A percentile compares a stretch with the other conserved stretches of the same genome.
Evolutionary conservation across 1,140 invertebrate species (phyloP).

Genomic region (Aphelenchoides besseyi): DNA sequence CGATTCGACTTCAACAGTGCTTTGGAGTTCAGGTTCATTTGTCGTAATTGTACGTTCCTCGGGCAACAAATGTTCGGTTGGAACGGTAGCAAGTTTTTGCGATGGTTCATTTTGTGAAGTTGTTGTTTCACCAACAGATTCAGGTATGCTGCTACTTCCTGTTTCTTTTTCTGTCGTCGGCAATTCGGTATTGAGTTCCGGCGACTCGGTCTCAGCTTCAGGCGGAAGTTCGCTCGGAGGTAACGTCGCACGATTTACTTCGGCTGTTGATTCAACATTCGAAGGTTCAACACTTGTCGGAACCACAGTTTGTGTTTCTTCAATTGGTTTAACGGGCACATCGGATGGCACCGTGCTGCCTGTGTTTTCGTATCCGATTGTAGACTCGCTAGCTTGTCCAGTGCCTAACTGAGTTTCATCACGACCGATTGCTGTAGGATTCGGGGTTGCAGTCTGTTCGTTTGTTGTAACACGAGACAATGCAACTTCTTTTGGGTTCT

Average conservation of each 20-base stretch:
- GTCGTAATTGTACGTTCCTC: neutral
- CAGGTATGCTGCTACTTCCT: too few species aligned
- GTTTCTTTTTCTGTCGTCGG: too few species aligned
- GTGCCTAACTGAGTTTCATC: neutral
- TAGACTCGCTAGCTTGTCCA: neutral
- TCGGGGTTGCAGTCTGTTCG: neutral
- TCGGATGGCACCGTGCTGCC: neutral
- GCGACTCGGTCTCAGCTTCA: neutral
- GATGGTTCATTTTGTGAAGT: neutral
- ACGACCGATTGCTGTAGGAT: neutral
- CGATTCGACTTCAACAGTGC: neutral
- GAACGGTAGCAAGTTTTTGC: slow-evolving; percentile 4
- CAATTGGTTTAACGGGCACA: neutral
- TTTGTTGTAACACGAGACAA: neutral
- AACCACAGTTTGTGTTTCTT: too few species aligned
- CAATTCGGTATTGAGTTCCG: neutral
- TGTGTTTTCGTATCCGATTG: neutral
- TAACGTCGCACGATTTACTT: neutral
- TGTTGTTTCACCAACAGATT: too few species aligned
- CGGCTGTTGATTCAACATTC: too few species aligned
- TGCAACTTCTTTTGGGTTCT: slow-evolving; percentile 1
- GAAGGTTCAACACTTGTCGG: too few species aligned
- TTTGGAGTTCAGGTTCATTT: neutral
- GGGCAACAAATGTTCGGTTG: slow-evolving; percentile 1
- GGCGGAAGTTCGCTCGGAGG: neutral